Conservation (phyloP, 2,888 invertebrate genomes). For the Melikaiella ostensackeni region DNA sequence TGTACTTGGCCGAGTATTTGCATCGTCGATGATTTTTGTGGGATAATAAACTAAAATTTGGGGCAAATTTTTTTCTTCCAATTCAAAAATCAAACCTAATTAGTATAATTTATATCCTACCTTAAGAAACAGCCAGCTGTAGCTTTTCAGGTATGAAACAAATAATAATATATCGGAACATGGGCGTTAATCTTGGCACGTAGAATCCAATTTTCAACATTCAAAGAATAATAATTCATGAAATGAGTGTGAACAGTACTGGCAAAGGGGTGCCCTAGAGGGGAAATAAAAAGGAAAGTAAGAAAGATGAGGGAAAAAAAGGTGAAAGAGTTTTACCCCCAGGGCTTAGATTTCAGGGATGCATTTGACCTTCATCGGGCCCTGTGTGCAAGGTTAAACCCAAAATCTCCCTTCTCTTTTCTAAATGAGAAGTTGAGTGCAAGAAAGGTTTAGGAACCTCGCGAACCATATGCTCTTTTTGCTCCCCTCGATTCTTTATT, state of each 20-base stretch:
- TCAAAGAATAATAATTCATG: constrained; percentile 71
- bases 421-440: constrained; percentile 39
- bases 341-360: constrained; percentile 24
- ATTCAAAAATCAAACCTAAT: too few species aligned
- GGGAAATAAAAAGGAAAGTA: constrained; percentile 31
- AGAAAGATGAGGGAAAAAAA: constrained; percentile 39
- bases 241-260: constrained; percentile 65
- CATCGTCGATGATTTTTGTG: too few species aligned
- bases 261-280: constrained; percentile 34
- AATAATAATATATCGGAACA: constrained; percentile 45
- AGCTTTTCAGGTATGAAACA: constrained; percentile 36
- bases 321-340: constrained; percentile 42
- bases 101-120: neutral
- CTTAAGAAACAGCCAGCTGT: neutral
- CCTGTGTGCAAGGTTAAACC: constrained; percentile 58
- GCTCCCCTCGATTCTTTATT: constrained; percentile 37
- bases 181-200: constrained; percentile 68
- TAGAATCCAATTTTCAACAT: constrained; percentile 65
- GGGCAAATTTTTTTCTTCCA: too few species aligned
- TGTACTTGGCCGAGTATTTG: too few species aligned
- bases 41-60: too few species aligned
- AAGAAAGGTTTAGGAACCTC: constrained; percentile 37
- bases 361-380: constrained; percentile 30
- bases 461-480: constrained; percentile 44
- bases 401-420: constrained; percentile 36